These are phyloP conservation scores for Catagonus wagneri DNA, from an alignment of 2,113 vertebrate species.

Conservation along the genomic window DNA sequence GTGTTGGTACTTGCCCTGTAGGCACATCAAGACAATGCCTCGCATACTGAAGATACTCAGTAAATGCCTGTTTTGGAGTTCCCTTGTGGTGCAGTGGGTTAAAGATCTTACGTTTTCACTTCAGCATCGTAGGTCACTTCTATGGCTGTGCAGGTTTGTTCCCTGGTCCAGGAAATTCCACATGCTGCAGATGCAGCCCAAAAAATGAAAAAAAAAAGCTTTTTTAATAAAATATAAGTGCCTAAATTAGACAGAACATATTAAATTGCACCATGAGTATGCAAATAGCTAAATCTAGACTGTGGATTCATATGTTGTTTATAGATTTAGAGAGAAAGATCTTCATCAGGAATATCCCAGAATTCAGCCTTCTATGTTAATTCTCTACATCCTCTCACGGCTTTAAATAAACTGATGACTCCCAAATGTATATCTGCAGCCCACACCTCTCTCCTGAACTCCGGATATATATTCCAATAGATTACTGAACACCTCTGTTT, in stretches of 20 bases:
- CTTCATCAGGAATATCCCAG: neutral
- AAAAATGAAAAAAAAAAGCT: neutral
- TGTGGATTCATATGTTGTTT: neutral
- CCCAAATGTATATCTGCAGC: neutral
- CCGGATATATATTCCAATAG: neutral
- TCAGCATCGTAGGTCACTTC: too few relatives aligned
- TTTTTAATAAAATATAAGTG: neutral
- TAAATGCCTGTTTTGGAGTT: neutral
- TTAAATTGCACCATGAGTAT: neutral
- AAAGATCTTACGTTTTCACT: too few relatives aligned
- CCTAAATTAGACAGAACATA: neutral
- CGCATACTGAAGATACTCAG: neutral
- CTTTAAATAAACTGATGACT: slow-evolving; percentile 46
- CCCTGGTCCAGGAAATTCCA: too few relatives aligned
- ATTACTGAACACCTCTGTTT: neutral
- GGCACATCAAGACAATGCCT: neutral
- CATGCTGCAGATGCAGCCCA: too few relatives aligned
- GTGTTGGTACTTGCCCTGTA: neutral
- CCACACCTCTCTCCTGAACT: neutral
- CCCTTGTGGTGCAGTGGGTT: too few relatives aligned
- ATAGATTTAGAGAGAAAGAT: neutral
- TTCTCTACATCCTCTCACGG: neutral
- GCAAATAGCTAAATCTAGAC: neutral
- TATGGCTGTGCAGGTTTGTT: too few relatives aligned
- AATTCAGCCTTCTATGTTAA: neutral